These are phyloP conservation scores for Malthinus flaveolus DNA, from an alignment of 2,888 invertebrate species.

Conservation along the genomic window DNA sequence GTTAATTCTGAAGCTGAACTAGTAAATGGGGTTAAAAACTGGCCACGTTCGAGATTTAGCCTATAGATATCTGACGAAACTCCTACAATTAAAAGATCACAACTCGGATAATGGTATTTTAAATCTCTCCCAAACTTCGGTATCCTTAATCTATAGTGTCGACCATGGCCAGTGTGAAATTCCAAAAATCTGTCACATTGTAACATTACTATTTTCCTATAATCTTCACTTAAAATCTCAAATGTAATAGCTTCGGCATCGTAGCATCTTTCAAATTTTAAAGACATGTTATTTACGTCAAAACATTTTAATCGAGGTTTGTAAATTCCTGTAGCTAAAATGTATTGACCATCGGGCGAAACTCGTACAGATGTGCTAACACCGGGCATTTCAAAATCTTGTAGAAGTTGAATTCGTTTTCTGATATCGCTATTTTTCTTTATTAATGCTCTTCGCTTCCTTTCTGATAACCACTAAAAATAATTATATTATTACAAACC, in stretches of 20 bases:
- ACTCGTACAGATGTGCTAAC: constrained; percentile 83
- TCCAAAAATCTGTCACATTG: constrained; percentile 92
- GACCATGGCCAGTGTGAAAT: constrained; percentile 92
- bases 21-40: constrained; percentile 84
- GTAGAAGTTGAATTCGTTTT: constrained; percentile 91
- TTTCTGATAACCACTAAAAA: constrained; percentile 83
- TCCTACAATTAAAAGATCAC: constrained; percentile 92
- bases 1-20: constrained; percentile 78
- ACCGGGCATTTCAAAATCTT: constrained; percentile 99
- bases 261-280: constrained; percentile 97
- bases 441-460: constrained; percentile 76
- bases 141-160: constrained; percentile 87
- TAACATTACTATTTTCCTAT: constrained; percentile 90
- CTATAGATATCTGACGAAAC: constrained; percentile 88
- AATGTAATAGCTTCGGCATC: constrained; percentile 97
- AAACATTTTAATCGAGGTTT: constrained; percentile 96
- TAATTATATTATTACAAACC: constrained; percentile 9
- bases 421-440: constrained; percentile 90
- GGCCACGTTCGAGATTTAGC: constrained; percentile 92
- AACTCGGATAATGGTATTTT: constrained; percentile 84
- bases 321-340: constrained; percentile 92
- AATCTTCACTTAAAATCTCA: constrained; percentile 92
- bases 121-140: constrained; percentile 96
- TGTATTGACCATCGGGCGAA: constrained; percentile 89
- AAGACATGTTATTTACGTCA: constrained; percentile 92